These are phyloP conservation scores for Meteorus sp. DNA, from an alignment of 1,140 invertebrate genomes.

Conservation along the genomic window DNA sequence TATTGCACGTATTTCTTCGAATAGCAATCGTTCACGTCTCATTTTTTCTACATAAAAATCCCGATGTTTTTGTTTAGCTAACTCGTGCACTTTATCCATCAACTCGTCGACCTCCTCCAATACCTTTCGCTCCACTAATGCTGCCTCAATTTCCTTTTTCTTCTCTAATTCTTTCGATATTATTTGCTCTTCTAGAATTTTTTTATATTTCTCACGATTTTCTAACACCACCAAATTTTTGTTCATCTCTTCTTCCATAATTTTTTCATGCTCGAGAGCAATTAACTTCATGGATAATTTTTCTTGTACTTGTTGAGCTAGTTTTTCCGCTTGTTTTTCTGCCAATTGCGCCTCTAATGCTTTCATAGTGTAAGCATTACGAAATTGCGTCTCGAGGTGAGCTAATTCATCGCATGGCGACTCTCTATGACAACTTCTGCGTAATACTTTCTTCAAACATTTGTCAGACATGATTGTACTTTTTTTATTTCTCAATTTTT, in stretches of 20 bases:
- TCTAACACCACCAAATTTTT: not conserved
- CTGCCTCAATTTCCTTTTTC: conserved; percentile 25
- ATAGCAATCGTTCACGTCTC: conserved; percentile 30
- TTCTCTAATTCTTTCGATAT: conserved; percentile 29
- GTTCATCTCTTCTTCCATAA: conserved; percentile 9
- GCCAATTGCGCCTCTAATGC: conserved; percentile 38
- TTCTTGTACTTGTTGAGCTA: conserved; percentile 29
- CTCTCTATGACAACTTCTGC: not conserved
- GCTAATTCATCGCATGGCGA: conserved; percentile 21
- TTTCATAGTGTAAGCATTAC: conserved; percentile 43
- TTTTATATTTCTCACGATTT: conserved; percentile 26
- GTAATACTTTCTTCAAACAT: not conserved
- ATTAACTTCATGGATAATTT: conserved; percentile 24
- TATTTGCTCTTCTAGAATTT: conserved; percentile 36
- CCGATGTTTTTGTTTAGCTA: conserved; percentile 20
- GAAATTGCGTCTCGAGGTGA: conserved; percentile 39
- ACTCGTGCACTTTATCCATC: conserved; percentile 34
- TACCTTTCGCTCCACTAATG: conserved; percentile 31
- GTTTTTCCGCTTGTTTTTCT: conserved; percentile 32
- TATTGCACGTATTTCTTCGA: conserved; percentile 24
- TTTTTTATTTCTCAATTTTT: not conserved
- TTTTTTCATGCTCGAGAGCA: conserved; percentile 10
- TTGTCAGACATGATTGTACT: not conserved
- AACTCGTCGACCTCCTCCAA: conserved; percentile 34
- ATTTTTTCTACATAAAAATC: conserved; percentile 23